A percentile compares a stretch with the other conserved stretches of the same genome.
These are phyloP conservation scores for Hylaea fasciaria DNA, from an alignment of 2,888 invertebrate genomes.

Conservation along the genomic window DNA sequence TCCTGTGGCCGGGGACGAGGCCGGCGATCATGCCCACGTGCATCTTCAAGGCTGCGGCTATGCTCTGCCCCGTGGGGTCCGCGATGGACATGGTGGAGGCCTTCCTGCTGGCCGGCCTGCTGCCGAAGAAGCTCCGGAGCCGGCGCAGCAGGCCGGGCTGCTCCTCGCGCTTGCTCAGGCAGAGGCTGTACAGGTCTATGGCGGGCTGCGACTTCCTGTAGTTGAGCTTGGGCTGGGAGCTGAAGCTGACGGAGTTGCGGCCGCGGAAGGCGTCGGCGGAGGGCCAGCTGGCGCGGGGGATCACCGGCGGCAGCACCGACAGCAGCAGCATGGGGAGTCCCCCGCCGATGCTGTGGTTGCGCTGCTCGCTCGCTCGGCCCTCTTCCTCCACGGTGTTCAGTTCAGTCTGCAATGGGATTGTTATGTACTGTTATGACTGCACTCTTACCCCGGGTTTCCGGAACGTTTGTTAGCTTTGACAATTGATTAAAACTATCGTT, in stretches of 20 bases:
- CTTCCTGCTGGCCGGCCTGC: slow-evolving; percentile 87
- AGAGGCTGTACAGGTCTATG: slow-evolving; percentile 85
- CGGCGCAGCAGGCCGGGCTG: slow-evolving; percentile 83
- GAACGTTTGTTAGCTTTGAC: no score
- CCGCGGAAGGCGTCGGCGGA: slow-evolving; percentile 87
- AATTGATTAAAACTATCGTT: no score
- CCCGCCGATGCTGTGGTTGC: slow-evolving; percentile 88
- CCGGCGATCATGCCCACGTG: slow-evolving; percentile 90
- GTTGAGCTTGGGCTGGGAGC: slow-evolving; percentile 87
- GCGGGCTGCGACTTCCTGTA: slow-evolving; percentile 84
- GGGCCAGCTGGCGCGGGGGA: slow-evolving; percentile 91
- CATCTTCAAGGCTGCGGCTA: slow-evolving; percentile 88
- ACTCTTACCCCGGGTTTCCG: no score
- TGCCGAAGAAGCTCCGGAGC: slow-evolving; percentile 86
- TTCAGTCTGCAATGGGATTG: slow-evolving; percentile 63
- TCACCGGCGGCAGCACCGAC: slow-evolving; percentile 90
- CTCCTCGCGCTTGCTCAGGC: slow-evolving; percentile 83
- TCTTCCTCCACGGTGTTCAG: slow-evolving; percentile 79
- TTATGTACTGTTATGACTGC: no score
- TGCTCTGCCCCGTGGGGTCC: slow-evolving; percentile 84
- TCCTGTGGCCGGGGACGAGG: slow-evolving; percentile 87
- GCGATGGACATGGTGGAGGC: slow-evolving; percentile 87
- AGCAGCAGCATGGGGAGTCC: slow-evolving; percentile 89
- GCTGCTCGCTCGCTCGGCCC: slow-evolving; percentile 54
- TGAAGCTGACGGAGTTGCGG: slow-evolving; percentile 86